Conservation (phyloP, 2,888 invertebrate species). For the Spicauda simplicius region DNA sequence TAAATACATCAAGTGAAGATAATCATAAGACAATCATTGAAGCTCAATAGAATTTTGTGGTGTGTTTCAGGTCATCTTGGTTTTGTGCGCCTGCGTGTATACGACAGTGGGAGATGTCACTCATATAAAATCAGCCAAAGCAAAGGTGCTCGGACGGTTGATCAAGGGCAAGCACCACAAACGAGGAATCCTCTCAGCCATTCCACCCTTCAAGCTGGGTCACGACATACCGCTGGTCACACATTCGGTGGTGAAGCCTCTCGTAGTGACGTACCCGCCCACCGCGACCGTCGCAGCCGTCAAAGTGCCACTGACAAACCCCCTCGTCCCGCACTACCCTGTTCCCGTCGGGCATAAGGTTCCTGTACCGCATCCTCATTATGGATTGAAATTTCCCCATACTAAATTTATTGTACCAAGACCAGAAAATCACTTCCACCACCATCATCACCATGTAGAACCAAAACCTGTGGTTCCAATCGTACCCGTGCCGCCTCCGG, state of each 20-base stretch:
- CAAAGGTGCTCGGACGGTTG: constrained; percentile 61
- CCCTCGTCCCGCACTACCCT: constrained; percentile 60
- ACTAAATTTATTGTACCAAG: constrained; percentile 60
- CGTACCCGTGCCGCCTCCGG: constrained; percentile 44
- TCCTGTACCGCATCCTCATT: constrained; percentile 68
- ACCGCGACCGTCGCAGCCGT: constrained; percentile 74
- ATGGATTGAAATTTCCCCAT: constrained; percentile 69
- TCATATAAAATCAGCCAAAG: constrained; percentile 64
- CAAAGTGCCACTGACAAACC: constrained; percentile 71
- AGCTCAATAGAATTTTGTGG: constrained; percentile 20
- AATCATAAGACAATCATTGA: neutral
- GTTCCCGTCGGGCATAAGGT: constrained; percentile 67
- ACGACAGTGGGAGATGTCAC: constrained; percentile 60
- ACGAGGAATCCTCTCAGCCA: constrained; percentile 66
- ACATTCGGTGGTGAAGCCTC: constrained; percentile 76
- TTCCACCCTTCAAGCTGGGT: constrained; percentile 79
- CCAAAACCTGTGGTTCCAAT: constrained; percentile 68
- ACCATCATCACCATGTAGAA: constrained; percentile 74
- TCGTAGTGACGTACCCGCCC: constrained; percentile 77
- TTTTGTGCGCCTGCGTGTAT: constrained; percentile 66
- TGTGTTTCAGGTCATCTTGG: constrained; percentile 71
- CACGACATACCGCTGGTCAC: constrained; percentile 77
- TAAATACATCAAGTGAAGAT: too few relatives aligned
- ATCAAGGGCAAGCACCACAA: constrained; percentile 68
- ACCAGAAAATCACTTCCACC: constrained; percentile 72